phyloP scores from a whole-genome alignment of 1,140 invertebrate genomes.

The Panagrolaimus sp. region DNA sequence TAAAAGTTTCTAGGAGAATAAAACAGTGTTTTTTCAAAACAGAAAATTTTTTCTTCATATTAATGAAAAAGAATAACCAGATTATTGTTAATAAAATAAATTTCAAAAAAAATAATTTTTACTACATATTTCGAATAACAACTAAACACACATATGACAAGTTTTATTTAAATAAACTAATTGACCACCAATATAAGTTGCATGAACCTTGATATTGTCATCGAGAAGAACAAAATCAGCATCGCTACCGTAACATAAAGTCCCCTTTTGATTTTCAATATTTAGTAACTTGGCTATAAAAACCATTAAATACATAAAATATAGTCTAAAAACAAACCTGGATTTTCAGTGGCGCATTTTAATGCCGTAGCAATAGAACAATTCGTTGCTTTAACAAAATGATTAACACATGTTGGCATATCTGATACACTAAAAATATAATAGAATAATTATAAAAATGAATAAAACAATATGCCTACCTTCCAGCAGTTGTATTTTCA shows the following conservation, averaged over 20 bases:
- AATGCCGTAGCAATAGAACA: slow-evolving; percentile 61
- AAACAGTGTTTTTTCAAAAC: too few relatives aligned
- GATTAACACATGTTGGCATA: not conserved
- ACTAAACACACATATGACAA: too few relatives aligned
- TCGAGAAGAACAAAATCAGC: slow-evolving; percentile 82
- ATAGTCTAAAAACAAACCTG: slow-evolving; percentile 8
- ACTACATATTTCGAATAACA: too few relatives aligned
- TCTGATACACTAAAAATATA: not conserved
- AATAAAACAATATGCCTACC: slow-evolving; percentile 56
- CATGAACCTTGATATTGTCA: slow-evolving; percentile 68
- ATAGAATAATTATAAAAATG: not conserved
- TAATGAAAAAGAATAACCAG: too few relatives aligned
- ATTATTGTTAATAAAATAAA: too few relatives aligned
- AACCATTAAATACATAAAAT: not conserved
- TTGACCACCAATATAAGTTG: slow-evolving; percentile 81
- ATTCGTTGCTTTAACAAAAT: not conserved
- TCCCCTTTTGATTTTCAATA: slow-evolving; percentile 75
- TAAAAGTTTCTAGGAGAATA: too few relatives aligned
- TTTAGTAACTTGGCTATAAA: slow-evolving; percentile 72
- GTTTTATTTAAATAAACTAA: not conserved
- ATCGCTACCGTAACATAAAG: slow-evolving; percentile 75
- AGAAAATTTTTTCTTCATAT: too few relatives aligned
- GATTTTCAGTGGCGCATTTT: slow-evolving; percentile 15
- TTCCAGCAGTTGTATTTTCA: slow-evolving; percentile 81
- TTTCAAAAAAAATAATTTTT: too few relatives aligned